Base-by-base conservation (phyloP, 2,797 vertebrate genomes). In the Mus spretus region DNA sequence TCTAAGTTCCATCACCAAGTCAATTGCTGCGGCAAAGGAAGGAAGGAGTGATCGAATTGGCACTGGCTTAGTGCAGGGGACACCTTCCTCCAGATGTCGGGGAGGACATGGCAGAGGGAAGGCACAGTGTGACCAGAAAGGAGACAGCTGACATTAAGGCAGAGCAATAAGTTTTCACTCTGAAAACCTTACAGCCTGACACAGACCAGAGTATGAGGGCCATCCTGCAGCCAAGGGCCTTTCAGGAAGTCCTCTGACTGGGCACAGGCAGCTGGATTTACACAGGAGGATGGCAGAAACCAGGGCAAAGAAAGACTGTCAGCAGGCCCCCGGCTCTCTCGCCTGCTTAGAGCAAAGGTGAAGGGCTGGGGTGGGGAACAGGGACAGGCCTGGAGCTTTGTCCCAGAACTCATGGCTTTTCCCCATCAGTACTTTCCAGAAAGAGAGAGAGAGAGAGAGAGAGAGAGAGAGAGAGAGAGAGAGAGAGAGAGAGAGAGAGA, bases 21-120 rank as follows among this genome's bases (percentile, higher is more conserved):
- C 93, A 94, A n/a, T 77, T 67, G n/a, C 93, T 72, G 31, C 1
- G 17, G 37, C 47, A n/a, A 34, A 94, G 19, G 22, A 89, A 14
- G 17, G 9, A 59, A 61, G 34, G 22, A 8, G 34, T 9, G 44
- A n/a, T 57, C 61, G 34, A 90, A 89, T 61, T 94, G 92, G 92
- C 88, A 89, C 34, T 57, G 31, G 47, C 28, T 65, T 24, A 24
- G 15, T 1, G 34, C 13, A 13, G 1, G 10, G 19, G 6, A 0
- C 0, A 12, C 24, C 44, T 19, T 1, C 50, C 15, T 63, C 50
- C 90, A 31, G 20, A 12, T 8, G 3, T 0, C 2, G 1, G 8
- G 1, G 37, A 50, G 11, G 28, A 4, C 34, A 53, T 2, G 8
- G 28, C 34, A 31, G 14, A 40, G 74, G 24, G 26, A 55, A 70